phyloP scores from a whole-genome alignment of 2,888 invertebrate species.

The Coremacera marginata region DNA sequence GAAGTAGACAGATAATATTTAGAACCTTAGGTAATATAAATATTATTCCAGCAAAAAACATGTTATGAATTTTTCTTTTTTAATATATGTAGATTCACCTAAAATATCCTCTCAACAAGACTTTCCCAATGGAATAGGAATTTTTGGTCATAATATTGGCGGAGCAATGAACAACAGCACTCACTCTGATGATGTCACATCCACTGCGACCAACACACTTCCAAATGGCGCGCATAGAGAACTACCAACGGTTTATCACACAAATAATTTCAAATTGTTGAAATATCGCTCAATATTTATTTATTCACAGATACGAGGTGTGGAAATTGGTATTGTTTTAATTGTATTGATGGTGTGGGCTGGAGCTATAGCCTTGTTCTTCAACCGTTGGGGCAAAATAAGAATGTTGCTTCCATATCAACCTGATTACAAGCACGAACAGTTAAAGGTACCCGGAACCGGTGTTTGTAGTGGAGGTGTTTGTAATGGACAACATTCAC shows the following conservation, averaged over 20 bases:
- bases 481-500: slow-evolving; percentile 73
- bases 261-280: background rate
- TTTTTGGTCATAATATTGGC: slow-evolving; percentile 45
- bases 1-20: slow-evolving; percentile 90
- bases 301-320: slow-evolving; percentile 80
- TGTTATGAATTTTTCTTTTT: slow-evolving; percentile 7
- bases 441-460: slow-evolving; percentile 83
- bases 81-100: slow-evolving; percentile 76
- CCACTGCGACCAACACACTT: slow-evolving; percentile 65
- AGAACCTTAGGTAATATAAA: slow-evolving; percentile 81
- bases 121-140: slow-evolving; percentile 68
- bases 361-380: slow-evolving; percentile 87
- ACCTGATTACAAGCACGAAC: slow-evolving; percentile 90
- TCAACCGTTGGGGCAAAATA: slow-evolving; percentile 91
- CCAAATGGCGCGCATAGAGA: slow-evolving; percentile 65
- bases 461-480: slow-evolving; percentile 77
- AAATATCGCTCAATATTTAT: background rate
- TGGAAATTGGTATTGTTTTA: slow-evolving; percentile 90
- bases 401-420: slow-evolving; percentile 92
- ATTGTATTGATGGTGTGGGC: slow-evolving; percentile 87
- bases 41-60: background rate
- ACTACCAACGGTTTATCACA: slow-evolving; percentile 65
- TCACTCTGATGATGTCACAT: slow-evolving; percentile 63
- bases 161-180: slow-evolving; percentile 40
- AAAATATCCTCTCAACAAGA: slow-evolving; percentile 84